Base-by-base conservation (phyloP, 2,113 vertebrate genomes). In the Sapajus apella region DNA sequence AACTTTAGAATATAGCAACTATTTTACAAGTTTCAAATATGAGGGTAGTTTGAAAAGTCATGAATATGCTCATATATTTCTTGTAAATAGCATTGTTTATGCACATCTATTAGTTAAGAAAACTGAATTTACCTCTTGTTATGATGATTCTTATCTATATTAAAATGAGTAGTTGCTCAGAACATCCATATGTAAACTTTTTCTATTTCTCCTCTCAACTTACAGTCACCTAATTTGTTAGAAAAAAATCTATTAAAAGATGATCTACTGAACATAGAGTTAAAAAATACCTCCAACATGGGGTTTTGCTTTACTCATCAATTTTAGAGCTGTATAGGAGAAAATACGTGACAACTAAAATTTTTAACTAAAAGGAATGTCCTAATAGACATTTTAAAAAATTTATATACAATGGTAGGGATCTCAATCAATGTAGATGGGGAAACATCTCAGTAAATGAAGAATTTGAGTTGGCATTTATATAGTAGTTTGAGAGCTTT, bases 141-240 rank as follows among this genome's bases (percentile, higher is more conserved):
- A 12, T 70, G 37, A 89, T 75, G 6, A 79, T 40, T 55, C 64
- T 72, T 81, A 72, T 43, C 82, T 83, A 16, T 58, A 70, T 91
- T 45, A 52, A 91, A 85, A 77, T 66, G 12, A 45, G 40, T 89
- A 75, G 30, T 32, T 84, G n/a, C 35, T 95, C 18, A 83, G 47
- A 92, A 96, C 89, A n/a, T 90, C 94, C 52, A 80, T 40, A 61
- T 32, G 0, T 21, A 93, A 96, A 89, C 35, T 83, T 94, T 76
- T 77, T 56, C 37, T 81, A 45, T 43, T 9, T 66, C 52, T 85
- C 61, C 45, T 70, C 75, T 85, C 61, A 73, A 73, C 14, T 92
- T 87, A 27, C 30, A 80, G 79, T 61, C 61, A 90, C 3, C 43
- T 83, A 61, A 32, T 80, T 93, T 80, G 14, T 81, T 76, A 66